These are phyloP conservation scores for Euspilapteryx auroguttella DNA, from an alignment of 2,888 invertebrate species.

Conservation along the genomic window DNA sequence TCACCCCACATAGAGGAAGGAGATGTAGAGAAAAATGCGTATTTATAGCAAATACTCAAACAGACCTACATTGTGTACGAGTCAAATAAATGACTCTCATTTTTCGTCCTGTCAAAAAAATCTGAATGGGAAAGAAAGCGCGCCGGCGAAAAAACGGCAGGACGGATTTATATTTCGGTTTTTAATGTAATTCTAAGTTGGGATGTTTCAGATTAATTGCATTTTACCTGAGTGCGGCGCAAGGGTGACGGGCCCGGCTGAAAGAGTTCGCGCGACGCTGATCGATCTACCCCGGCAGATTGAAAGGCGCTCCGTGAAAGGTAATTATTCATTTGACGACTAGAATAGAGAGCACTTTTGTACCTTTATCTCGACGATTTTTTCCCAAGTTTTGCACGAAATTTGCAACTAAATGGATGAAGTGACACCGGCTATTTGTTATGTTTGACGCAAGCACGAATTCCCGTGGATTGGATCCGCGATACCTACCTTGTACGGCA, in stretches of 20 bases:
- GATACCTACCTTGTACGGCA: conserved; percentile 17
- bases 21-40: conserved; percentile 60
- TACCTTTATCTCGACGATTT: conserved; percentile 53
- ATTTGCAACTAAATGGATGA: conserved; percentile 58
- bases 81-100: conserved; percentile 62
- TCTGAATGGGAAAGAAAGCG: conserved; percentile 61
- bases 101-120: conserved; percentile 63
- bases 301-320: conserved; percentile 59
- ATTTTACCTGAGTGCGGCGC: conserved; percentile 46
- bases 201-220: conserved; percentile 62
- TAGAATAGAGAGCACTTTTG: conserved; percentile 58
- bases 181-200: conserved; percentile 60
- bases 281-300: conserved; percentile 53
- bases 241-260: conserved; percentile 44
- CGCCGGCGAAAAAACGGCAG: conserved; percentile 49
- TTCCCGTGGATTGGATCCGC: conserved; percentile 38
- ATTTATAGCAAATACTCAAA: conserved; percentile 65
- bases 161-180: conserved; percentile 50
- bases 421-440: conserved; percentile 54
- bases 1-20: conserved; percentile 52
- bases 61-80: conserved; percentile 63
- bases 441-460: conserved; percentile 28
- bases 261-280: conserved; percentile 58
- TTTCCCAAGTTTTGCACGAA: conserved; percentile 53
- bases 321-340: conserved; percentile 61